Base-by-base conservation (phyloP, 92 coral and sea anemone genomes). In the Pocillopora grandis region DNA sequence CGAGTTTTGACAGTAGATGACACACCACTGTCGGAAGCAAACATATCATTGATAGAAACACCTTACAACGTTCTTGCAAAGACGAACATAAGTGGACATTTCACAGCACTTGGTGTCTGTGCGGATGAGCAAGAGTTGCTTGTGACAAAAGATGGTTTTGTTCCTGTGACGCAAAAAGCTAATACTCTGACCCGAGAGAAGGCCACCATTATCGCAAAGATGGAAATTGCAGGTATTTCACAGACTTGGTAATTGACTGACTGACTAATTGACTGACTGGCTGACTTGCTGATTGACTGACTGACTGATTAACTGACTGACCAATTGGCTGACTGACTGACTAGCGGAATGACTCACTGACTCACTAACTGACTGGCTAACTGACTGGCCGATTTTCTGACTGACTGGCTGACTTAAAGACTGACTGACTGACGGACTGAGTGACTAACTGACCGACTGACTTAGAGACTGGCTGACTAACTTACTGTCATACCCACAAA, bases 21-120 rank as follows among this genome's bases (percentile, higher is more conserved):
- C 15, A 62, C 68, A 42, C 80, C 86, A 66, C 14, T 82, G 0
- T 35, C 80, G 17, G 78, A 73, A 64, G 86, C 73, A n/a, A 72
- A 56, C 1, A 35, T 82, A 14, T 31, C 86, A 11, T 48, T 82
- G 73, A 65, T 62, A 33, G 79, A 72, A 48, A 66, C 86, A 21
- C 86, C 86, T 56, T 82, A 82, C 63, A 82, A 61, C 17, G 61
- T 73, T 59, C 71, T 82, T 37, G 79, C 78, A 35, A 42, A 59
- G 62, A 82, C 86, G 12, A 58, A 82, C 62, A 72, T 31, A 36
- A 82, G 77, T 1, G 86, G 86, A 19, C 74, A 37, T 52, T 82
- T 82, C 63, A 11, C 15, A 35, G 80, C 80, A 17, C 17, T 65
- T 12, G 36, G 58, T 37, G 80, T 74, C 14, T 73, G 86, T 23